phyloP scores from a whole-genome alignment of 2,113 vertebrate genomes.

The Girardinichthys multiradiatus region DNA sequence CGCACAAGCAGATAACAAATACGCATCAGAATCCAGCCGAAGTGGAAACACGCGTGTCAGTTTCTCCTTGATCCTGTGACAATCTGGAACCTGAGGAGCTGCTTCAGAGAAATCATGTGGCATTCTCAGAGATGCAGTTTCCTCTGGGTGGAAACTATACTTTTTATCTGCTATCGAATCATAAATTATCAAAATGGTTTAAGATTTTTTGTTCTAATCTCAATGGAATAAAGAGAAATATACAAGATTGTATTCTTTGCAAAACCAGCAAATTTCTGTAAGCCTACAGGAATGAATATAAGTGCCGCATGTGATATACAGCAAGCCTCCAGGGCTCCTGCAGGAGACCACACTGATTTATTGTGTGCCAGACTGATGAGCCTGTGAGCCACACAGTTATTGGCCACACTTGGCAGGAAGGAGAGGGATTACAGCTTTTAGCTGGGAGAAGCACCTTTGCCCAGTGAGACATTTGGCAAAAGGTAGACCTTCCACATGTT shows the following conservation, averaged over 20 bases:
- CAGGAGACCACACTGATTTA: slow-evolving; percentile 51
- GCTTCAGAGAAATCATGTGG: slow-evolving; percentile 40
- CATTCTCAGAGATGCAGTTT: slow-evolving; percentile 43
- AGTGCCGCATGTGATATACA: slow-evolving; percentile 34
- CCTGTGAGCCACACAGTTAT: slow-evolving; percentile 44
- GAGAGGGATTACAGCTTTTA: slow-evolving; percentile 60
- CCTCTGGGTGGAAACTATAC: slow-evolving; percentile 34
- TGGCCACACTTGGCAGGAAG: slow-evolving; percentile 50
- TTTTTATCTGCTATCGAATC: slow-evolving; percentile 39
- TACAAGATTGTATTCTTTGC: slow-evolving; percentile 14
- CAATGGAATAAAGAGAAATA: neutral
- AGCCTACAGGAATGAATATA: slow-evolving; percentile 45
- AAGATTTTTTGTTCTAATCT: slow-evolving; percentile 34
- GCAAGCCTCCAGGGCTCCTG: slow-evolving; percentile 46
- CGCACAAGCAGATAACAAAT: slow-evolving; percentile 46
- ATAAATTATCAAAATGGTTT: slow-evolving; percentile 46
- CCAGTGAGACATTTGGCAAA: slow-evolving; percentile 48
- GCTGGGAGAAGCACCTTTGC: slow-evolving; percentile 51
- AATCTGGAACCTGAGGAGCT: slow-evolving; percentile 38
- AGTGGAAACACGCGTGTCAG: slow-evolving; percentile 47
- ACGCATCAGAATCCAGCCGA: slow-evolving; percentile 32
- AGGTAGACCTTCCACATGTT: slow-evolving; percentile 28
- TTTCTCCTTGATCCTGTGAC: slow-evolving; percentile 44
- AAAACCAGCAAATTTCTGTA: slow-evolving; percentile 23
- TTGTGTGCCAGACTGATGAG: slow-evolving; percentile 59